These are phyloP conservation scores for Gambusia yucatana DNA, from an alignment of 2,797 vertebrate genomes.

Conservation along the genomic window DNA sequence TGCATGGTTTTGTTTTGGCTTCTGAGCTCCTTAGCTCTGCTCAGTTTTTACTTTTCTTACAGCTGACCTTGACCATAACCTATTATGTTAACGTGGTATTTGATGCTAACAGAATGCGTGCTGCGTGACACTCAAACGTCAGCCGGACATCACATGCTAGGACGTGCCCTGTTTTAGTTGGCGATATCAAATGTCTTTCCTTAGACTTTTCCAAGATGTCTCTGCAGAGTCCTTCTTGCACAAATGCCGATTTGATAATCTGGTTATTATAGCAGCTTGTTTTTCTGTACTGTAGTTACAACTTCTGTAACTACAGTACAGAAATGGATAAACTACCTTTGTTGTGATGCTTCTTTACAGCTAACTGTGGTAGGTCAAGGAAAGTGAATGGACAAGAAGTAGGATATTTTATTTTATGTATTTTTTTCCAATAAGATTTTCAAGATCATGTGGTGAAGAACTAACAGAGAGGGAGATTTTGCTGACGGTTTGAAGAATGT, in stretches of 20 bases:
- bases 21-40: not conserved
- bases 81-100: constrained; percentile 5
- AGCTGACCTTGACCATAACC: not conserved
- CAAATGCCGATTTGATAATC: not conserved
- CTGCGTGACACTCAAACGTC: constrained; percentile 26
- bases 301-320: too few relatives aligned
- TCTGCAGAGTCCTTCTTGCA: constrained; percentile 5
- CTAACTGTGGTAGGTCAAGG: not conserved
- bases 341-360: not conserved
- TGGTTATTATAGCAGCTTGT: not conserved
- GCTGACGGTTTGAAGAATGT: not conserved
- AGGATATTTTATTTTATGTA: not conserved
- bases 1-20: constrained; percentile 6
- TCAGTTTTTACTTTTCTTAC: not conserved
- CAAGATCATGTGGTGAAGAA: not conserved
- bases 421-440: not conserved
- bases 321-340: not conserved
- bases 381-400: not conserved
- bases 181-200: constrained; percentile 68
- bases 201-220: constrained; percentile 38
- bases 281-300: not conserved
- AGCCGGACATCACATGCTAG: constrained; percentile 59
- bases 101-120: constrained; percentile 28
- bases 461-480: not conserved
- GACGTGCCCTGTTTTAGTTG: constrained; percentile 55